These are phyloP conservation scores for Eira barbara DNA, from an alignment of 2,113 vertebrate genomes.

Conservation along the genomic window DNA sequence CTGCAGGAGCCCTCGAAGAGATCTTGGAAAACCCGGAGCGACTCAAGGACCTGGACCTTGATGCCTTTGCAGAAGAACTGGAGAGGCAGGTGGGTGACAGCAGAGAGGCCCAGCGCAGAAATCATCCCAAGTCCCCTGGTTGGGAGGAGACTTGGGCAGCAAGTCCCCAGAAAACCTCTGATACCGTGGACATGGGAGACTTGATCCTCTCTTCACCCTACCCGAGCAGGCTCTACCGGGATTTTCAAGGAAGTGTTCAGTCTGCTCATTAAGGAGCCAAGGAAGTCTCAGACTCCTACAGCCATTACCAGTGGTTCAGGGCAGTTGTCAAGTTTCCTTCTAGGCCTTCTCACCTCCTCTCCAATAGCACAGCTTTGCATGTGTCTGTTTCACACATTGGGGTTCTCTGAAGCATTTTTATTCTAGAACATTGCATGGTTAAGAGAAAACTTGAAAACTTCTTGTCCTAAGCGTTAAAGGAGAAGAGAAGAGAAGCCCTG, in stretches of 20 bases:
- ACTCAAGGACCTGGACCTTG: conserved; percentile 96
- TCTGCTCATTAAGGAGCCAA: background rate
- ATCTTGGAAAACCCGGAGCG: conserved; percentile 98
- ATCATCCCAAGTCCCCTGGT: background rate
- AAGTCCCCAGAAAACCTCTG: background rate
- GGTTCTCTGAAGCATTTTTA: background rate
- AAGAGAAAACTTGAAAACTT: background rate
- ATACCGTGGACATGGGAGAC: background rate
- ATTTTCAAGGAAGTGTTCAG: background rate
- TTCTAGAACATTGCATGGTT: background rate
- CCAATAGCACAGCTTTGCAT: background rate
- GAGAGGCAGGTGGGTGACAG: conserved; percentile 93
- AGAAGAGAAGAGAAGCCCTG: background rate
- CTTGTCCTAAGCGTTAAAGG: background rate
- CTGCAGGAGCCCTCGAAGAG: conserved; percentile 96
- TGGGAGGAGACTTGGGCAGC: background rate
- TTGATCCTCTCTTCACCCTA: background rate
- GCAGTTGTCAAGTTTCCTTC: background rate
- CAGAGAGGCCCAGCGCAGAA: background rate
- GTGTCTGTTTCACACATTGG: background rate
- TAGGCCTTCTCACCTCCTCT: background rate
- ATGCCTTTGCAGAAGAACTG: conserved; percentile 98
- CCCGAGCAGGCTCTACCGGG: rapidly evolving
- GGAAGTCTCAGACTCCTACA: background rate
- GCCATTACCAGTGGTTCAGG: background rate